These are phyloP conservation scores for Aspidapion aeneum DNA, from an alignment of 2,888 invertebrate species.

Conservation along the genomic window DNA sequence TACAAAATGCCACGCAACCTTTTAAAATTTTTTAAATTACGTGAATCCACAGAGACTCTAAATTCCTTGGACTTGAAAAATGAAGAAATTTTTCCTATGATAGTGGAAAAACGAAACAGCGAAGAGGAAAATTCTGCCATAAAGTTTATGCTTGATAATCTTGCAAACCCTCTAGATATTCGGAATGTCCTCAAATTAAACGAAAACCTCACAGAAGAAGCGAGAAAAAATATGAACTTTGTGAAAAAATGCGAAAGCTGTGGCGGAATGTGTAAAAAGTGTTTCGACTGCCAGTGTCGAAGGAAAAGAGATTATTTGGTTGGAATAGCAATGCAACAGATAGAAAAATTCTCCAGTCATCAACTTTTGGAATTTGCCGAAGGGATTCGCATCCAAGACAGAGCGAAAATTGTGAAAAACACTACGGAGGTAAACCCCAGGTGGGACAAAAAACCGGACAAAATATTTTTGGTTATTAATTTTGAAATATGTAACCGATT, in stretches of 20 bases:
- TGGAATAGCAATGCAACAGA: neutral
- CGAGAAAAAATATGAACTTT: neutral
- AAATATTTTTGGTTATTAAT: too few species aligned
- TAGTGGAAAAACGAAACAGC: neutral
- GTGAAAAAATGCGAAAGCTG: neutral
- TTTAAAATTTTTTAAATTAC: neutral
- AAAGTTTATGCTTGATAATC: neutral
- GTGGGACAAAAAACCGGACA: too few species aligned
- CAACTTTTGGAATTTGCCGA: neutral
- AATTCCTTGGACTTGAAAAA: neutral
- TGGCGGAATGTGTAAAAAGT: neutral
- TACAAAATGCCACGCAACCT: neutral
- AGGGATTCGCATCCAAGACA: neutral
- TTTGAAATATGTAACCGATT: too few species aligned
- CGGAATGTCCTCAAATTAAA: neutral
- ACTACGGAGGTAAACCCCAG: too few species aligned
- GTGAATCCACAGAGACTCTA: neutral
- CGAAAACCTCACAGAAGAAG: neutral
- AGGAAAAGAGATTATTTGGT: neutral
- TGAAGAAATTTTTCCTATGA: neutral
- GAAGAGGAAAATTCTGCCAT: neutral
- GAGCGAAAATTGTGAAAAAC: neutral
- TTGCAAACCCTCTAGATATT: neutral
- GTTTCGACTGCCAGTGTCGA: neutral
- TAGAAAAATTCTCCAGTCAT: neutral